Evolutionary conservation across 2,888 invertebrate genomes (phyloP).

Genomic region (Watsonalla binaria): DNA sequence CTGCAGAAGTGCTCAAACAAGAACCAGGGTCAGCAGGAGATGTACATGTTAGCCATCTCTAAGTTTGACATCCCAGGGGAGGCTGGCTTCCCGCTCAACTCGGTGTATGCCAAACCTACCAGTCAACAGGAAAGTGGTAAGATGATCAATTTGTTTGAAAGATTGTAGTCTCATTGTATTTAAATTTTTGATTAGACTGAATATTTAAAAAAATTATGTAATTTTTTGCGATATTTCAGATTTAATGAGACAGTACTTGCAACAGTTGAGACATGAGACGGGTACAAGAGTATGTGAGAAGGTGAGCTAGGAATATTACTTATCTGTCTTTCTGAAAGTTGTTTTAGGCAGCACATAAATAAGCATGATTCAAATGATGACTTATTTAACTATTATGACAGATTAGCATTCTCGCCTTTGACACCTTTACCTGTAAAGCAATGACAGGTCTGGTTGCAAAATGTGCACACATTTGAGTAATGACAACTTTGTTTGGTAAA

Average conservation of each 20-base stretch:
- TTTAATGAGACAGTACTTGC: conserved; percentile 93
- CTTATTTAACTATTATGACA: too few relatives aligned
- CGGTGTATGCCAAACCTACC: conserved; percentile 94
- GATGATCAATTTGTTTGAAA: neutral
- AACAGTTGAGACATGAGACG: conserved; percentile 97
- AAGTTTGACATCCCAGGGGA: conserved; percentile 99
- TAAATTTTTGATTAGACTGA: neutral
- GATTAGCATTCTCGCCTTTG: too few relatives aligned
- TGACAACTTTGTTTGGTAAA: too few relatives aligned
- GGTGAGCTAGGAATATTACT: conserved; percentile 55
- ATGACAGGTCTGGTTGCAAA: too few relatives aligned
- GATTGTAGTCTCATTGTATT: too few relatives aligned
- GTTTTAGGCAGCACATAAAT: too few relatives aligned
- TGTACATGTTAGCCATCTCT: conserved; percentile 96
- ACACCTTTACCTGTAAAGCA: too few relatives aligned
- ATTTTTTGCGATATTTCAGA: conserved; percentile 78
- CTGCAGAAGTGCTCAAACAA: conserved; percentile 94
- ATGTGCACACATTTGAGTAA: too few relatives aligned
- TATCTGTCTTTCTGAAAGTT: too few relatives aligned
- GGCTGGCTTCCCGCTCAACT: conserved; percentile 94
- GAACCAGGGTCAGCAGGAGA: conserved; percentile 94
- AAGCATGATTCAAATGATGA: too few relatives aligned
- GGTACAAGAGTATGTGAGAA: conserved; percentile 94
- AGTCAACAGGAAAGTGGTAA: conserved; percentile 88
- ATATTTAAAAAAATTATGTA: conserved; percentile 2